Base-by-base conservation (phyloP, 1,140 invertebrate species). In the Delia radicum region DNA sequence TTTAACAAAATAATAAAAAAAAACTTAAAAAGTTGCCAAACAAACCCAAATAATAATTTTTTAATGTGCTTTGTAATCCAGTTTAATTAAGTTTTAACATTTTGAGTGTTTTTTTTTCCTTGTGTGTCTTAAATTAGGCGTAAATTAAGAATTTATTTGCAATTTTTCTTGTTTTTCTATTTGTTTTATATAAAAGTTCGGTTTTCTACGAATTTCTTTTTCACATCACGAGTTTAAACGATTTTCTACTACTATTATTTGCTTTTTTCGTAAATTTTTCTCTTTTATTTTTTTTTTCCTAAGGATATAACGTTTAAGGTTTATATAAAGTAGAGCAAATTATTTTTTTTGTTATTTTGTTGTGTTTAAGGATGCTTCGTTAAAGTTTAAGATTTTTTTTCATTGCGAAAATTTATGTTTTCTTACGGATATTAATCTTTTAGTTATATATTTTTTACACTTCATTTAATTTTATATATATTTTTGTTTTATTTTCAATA, bases 41-140 rank as follows among this genome's bases (percentile, higher is more conserved):
- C 29, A 33, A 69, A 69, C 33, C 65, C 65, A 69, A 55, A 55
- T 55, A 69, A 31, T 21, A 33, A 69, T 69, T 69, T 18, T 15
- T 55, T 55, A 18, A 69, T 15, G 15, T 69, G 65, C 31, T 21
- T n/a, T 18, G 18, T n/a, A n/a, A n/a, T n/a, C n/a, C 65, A 33
- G 37, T 69, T n/a, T 69, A 69, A 69, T 69, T 29, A 28, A 33
- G 29, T 69, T 69, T 69, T 33, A 69, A 21, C 65, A 69, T 69
- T 33, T 69, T 69, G 65, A 69, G 29, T 69, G 65, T 33, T 69
- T 31, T 69, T 42, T 5, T 2, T 8, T 63, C 12, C 37, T 28
- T 67, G 26, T 33, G 7, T 29, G 29, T 18, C 28, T 67, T 8
- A 31, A n/a, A 18, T 69, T 69, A n/a, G 29, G 65, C n/a, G 29